Percentiles rank a stretch among this genome's conserved stretches.
These are phyloP conservation scores for Dioctria linearis DNA, from an alignment of 2,888 invertebrate genomes.

Conservation along the genomic window DNA sequence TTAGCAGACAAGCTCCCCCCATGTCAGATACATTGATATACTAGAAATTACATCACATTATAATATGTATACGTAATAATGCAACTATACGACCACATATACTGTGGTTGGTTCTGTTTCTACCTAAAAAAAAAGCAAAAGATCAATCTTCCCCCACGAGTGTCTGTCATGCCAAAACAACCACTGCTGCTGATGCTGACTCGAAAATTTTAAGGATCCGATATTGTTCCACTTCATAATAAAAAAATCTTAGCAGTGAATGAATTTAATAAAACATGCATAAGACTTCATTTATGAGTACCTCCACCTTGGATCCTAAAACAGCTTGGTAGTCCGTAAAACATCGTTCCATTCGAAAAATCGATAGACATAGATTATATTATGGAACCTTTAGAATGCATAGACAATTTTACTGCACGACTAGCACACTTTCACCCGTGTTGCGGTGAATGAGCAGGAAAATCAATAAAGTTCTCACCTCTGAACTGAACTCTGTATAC, in stretches of 20 bases:
- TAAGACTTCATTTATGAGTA: not conserved
- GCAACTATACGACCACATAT: no score
- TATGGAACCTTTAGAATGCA: slow-evolving; percentile 6
- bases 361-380: slow-evolving; percentile 13
- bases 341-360: not conserved
- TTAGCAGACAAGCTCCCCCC: no score
- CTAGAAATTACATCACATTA: no score
- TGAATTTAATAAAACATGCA: not conserved
- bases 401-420: slow-evolving; percentile 30
- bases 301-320: not conserved
- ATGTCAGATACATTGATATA: no score
- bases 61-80: no score
- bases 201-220: no score
- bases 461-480: slow-evolving; percentile 33
- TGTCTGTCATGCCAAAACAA: no score
- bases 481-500: not conserved
- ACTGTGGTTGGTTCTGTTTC: no score
- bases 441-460: slow-evolving; percentile 25
- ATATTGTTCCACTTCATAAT: not conserved
- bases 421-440: slow-evolving; percentile 47
- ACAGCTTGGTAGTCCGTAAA: not conserved
- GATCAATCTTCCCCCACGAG: no score
- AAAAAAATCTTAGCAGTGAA: not conserved
- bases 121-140: no score
- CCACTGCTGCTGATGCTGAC: no score